These are phyloP conservation scores for Carassius gibelio DNA, from an alignment of 2,113 vertebrate species.

Conservation along the genomic window DNA sequence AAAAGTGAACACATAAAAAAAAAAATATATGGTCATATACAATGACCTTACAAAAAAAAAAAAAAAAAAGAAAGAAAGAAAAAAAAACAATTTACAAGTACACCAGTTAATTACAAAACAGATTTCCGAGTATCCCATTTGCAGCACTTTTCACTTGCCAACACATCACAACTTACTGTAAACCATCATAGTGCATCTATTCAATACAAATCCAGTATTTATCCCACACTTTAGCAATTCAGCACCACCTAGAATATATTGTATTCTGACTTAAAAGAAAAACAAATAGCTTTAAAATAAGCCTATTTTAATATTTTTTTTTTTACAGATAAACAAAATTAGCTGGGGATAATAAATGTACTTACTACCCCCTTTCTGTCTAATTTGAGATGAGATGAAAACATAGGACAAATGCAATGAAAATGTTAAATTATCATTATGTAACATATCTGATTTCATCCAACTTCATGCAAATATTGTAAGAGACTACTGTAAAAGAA, in stretches of 20 bases:
- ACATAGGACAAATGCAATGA: background rate
- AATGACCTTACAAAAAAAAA: background rate
- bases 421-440: background rate
- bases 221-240: conserved; percentile 29
- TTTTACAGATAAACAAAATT: conserved; percentile 10
- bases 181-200: conserved; percentile 27
- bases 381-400: conserved; percentile 14
- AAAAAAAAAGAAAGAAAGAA: too few relatives aligned
- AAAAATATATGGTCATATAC: conserved; percentile 1
- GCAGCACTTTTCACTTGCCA: conserved; percentile 50
- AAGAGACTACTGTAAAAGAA: too few relatives aligned
- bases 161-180: conserved; percentile 30
- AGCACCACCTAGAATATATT: conserved; percentile 23
- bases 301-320: conserved; percentile 34
- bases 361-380: background rate
- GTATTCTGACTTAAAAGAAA: conserved; percentile 25
- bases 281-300: conserved; percentile 22
- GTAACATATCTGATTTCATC: background rate
- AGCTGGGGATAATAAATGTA: background rate
- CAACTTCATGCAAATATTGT: conserved; percentile 27
- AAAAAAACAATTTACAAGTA: conserved; percentile 17
- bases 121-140: conserved; percentile 22
- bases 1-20: conserved; percentile 12
- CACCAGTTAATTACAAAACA: conserved; percentile 31
- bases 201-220: conserved; percentile 45